phyloP scores from a whole-genome alignment of 2,888 invertebrate genomes.

The Standfussiana lucernea region DNA sequence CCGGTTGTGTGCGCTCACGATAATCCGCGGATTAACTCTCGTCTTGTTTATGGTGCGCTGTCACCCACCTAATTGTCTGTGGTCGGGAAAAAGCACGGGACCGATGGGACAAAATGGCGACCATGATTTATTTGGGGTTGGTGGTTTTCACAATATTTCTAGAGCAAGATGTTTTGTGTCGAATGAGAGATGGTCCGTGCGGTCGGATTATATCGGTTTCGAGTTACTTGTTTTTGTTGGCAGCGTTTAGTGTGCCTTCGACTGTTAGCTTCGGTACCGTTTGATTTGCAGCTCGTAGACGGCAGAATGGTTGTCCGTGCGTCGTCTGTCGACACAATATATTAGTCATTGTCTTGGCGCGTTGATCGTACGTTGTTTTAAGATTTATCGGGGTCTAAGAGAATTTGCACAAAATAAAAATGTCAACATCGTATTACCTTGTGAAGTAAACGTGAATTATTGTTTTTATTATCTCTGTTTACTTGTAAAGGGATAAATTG shows the following conservation, averaged over 20 bases:
- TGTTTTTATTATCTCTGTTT: slow-evolving; percentile 49
- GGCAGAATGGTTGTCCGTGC: slow-evolving; percentile 36
- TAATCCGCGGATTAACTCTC: slow-evolving; percentile 86
- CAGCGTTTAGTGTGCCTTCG: slow-evolving; percentile 70
- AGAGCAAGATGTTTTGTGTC: slow-evolving; percentile 89
- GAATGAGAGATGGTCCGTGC: slow-evolving; percentile 82
- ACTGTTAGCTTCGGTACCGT: slow-evolving; percentile 65
- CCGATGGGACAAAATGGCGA: slow-evolving; percentile 83
- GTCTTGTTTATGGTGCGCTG: slow-evolving; percentile 86
- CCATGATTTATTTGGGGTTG: slow-evolving; percentile 83
- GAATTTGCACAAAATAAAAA: slow-evolving; percentile 55
- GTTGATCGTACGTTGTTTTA: slow-evolving; percentile 44
- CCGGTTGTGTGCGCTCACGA: slow-evolving; percentile 85
- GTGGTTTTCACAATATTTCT: slow-evolving; percentile 87
- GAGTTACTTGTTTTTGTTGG: slow-evolving; percentile 86
- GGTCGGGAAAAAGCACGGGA: slow-evolving; percentile 84
- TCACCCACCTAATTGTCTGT: slow-evolving; percentile 86
- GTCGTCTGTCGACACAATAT: slow-evolving; percentile 48
- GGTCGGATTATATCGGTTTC: slow-evolving; percentile 81
- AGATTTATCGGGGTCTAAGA: slow-evolving; percentile 47
- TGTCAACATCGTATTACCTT: slow-evolving; percentile 55
- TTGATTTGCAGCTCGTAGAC: slow-evolving; percentile 53
- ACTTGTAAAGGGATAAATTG: slow-evolving; percentile 44
- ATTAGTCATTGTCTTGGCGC: slow-evolving; percentile 51
- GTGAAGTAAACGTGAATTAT: slow-evolving; percentile 56